Base-by-base conservation (phyloP, 2,797 vertebrate species). In the Myotis daubentonii region DNA sequence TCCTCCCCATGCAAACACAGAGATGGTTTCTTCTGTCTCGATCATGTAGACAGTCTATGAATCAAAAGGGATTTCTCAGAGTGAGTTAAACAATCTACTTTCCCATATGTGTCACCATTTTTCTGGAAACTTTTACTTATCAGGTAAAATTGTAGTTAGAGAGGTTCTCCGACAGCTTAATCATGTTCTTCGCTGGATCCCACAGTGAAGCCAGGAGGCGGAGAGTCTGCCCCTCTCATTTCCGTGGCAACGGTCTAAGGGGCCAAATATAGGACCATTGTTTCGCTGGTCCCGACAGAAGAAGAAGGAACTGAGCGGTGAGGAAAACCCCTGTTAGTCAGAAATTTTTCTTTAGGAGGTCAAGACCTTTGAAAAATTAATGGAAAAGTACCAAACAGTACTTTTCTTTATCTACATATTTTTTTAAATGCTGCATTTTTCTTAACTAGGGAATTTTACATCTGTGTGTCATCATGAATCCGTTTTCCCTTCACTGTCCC, bases 281-380 rank as follows among this genome's bases (percentile, higher is more conserved):
- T 76, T 91, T 92, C 38, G 51, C 65, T 62, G 82, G 60, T 30
- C 60, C 60, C 28, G 60, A 62, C 60, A 30, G 57, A 60, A 57
- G 33, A 79, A 91, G 78, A 68, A 95, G 91, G 55, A 87, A 94
- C 95, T 82, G 30, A 60, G 65, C 75, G 88, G 83, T 49, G 66
- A 96, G 97, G 97, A 97, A 97, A 97, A 88, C 96, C 96, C 97
- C 96, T 92, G 53, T 96, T 97, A 96, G 93, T 97, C 97, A 94
- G 86, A 97, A 94, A 76, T 47, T 88, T 92, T 93, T 96, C 81
- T 95, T 93, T 75, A 91, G 92, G 95, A 88, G 96, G 93, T 94
- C 79, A 93, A 96, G 82, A 88, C 94, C 87, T 90, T 89, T 95
- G 85, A 94, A 96, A 97, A 96, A 96, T 95, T 95, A 92, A 96